These are phyloP conservation scores for Reinhardtius hippoglossoides DNA, from an alignment of 2,113 vertebrate species.

Conservation along the genomic window DNA sequence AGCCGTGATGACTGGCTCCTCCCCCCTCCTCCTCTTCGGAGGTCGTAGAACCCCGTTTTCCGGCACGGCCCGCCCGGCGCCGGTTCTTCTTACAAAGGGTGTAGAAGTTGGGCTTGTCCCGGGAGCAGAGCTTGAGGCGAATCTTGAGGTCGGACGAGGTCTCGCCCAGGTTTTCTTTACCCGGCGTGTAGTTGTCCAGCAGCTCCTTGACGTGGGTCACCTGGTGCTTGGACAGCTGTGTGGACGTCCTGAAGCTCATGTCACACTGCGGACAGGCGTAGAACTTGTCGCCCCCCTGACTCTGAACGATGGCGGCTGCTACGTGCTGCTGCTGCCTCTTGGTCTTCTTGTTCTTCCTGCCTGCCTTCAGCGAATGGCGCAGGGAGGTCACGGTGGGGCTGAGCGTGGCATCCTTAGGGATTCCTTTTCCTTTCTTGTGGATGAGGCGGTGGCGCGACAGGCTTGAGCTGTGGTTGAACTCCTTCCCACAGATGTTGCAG, in stretches of 20 bases:
- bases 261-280: constrained; percentile 83
- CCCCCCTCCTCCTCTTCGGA: constrained; percentile 54
- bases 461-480: constrained; percentile 85
- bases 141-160: constrained; percentile 83
- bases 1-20: constrained; percentile 64
- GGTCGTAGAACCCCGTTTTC: constrained; percentile 21
- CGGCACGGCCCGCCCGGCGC: constrained; percentile 40
- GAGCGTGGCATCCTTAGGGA: constrained; percentile 33
- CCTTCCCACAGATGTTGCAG: constrained; percentile 83
- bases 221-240: constrained; percentile 81
- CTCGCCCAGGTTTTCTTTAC: constrained; percentile 79
- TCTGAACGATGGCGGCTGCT: constrained; percentile 29
- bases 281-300: constrained; percentile 62
- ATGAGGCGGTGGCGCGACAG: constrained; percentile 83
- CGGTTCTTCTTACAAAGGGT: constrained; percentile 84
- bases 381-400: constrained; percentile 41
- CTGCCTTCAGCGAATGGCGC: constrained; percentile 57
- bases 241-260: constrained; percentile 82
- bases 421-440: constrained; percentile 80
- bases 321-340: constrained; percentile 58
- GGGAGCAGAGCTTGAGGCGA: constrained; percentile 83
- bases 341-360: constrained; percentile 52
- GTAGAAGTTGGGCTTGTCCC: constrained; percentile 84
- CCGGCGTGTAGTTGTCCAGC: constrained; percentile 80
- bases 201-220: constrained; percentile 83